These are phyloP conservation scores for Xenopus laevis DNA, from an alignment of 2,113 vertebrate species.

Conservation along the genomic window DNA sequence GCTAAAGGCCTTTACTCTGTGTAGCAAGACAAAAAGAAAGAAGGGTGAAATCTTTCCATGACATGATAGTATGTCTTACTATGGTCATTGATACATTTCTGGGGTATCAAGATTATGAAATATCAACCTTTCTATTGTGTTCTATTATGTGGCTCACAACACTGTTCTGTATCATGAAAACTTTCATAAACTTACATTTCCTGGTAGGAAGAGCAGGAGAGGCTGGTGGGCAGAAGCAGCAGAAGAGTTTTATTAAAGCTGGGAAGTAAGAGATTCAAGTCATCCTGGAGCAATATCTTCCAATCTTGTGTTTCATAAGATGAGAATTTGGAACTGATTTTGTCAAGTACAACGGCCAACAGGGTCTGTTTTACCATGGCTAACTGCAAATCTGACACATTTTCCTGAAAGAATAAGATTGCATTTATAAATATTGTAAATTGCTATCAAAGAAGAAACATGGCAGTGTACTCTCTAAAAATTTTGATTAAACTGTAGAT, in stretches of 20 bases:
- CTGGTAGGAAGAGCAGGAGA: slow-evolving; percentile 6
- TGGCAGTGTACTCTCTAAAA: background rate
- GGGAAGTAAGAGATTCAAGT: background rate
- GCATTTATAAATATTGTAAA: background rate
- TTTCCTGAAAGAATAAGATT: background rate
- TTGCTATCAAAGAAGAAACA: too few species aligned
- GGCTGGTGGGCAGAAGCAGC: background rate
- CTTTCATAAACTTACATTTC: slow-evolving; percentile 8
- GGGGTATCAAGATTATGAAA: too few species aligned
- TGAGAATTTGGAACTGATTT: background rate
- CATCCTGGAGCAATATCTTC: background rate
- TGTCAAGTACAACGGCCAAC: background rate
- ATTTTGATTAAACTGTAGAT: background rate
- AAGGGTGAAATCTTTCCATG: background rate
- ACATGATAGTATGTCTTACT: too few species aligned
- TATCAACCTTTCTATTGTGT: too few species aligned
- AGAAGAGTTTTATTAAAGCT: slow-evolving; percentile 11
- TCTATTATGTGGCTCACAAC: too few species aligned
- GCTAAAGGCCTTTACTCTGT: slow-evolving; percentile 29
- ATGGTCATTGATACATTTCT: too few species aligned
- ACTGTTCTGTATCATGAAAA: too few species aligned
- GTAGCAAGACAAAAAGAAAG: background rate
- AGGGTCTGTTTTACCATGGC: background rate
- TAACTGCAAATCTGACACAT: background rate
- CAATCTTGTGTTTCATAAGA: slow-evolving; percentile 3